Evolutionary conservation across 1,140 invertebrate species (phyloP).

Genomic region (Babylonia areolata): DNA sequence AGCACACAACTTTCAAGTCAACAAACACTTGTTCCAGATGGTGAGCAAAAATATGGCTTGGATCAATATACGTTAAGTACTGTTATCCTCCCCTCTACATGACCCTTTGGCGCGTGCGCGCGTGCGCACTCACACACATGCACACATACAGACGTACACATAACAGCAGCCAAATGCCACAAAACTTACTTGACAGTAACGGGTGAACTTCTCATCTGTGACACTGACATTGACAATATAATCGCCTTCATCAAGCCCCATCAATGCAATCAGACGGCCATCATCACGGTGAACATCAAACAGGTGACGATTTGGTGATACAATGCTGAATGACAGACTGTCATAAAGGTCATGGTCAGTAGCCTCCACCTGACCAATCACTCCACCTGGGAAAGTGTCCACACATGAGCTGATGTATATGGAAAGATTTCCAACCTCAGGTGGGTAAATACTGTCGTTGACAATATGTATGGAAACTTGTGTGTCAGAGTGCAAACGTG

Average conservation of each 20-base stretch:
- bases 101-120: no score
- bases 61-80: no score
- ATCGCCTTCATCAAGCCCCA: slow-evolving; percentile 89
- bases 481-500: slow-evolving; percentile 91
- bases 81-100: no score
- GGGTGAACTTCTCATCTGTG: slow-evolving; percentile 82
- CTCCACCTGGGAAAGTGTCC: slow-evolving; percentile 93
- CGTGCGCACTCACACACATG: no score
- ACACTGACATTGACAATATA: slow-evolving; percentile 90
- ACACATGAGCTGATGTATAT: slow-evolving; percentile 91
- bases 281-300: slow-evolving; percentile 88
- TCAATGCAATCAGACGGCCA: slow-evolving; percentile 87
- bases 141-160: no score
- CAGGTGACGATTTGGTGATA: slow-evolving; percentile 80
- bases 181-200: slow-evolving; percentile 77
- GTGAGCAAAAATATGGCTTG: no score
- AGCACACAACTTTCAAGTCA: no score
- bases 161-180: no score
- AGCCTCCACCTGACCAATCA: slow-evolving; percentile 90
- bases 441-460: slow-evolving; percentile 96
- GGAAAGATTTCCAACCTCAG: slow-evolving; percentile 88
- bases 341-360: slow-evolving; percentile 95
- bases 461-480: slow-evolving; percentile 90
- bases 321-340: slow-evolving; percentile 85
- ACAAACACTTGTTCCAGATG: no score